These are phyloP conservation scores for Montipora efflorescens DNA, from an alignment of 64 coral and sea anemone species.

Conservation along the genomic window DNA sequence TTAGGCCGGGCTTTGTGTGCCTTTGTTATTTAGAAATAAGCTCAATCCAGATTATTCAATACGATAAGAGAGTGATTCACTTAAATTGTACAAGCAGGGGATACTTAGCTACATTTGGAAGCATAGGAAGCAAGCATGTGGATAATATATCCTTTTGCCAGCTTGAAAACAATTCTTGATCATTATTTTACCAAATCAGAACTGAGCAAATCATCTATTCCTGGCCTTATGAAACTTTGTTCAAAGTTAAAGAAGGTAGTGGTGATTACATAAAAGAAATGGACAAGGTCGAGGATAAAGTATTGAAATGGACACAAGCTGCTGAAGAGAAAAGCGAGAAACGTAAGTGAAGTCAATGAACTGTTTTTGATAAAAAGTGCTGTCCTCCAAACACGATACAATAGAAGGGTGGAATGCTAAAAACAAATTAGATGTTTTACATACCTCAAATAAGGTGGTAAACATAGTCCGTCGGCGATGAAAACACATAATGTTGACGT, in stretches of 20 bases:
- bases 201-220: neutral
- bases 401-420: no score
- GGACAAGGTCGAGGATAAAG: no score
- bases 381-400: no score
- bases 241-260: neutral
- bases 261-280: no score
- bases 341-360: no score
- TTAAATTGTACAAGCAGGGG: neutral
- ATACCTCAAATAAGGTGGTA: no score
- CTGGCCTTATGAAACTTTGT: neutral
- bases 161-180: neutral
- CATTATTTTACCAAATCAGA: neutral
- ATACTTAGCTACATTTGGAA: neutral
- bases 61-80: neutral
- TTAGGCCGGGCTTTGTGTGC: neutral
- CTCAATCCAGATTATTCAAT: neutral
- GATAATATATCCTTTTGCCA: neutral
- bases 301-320: no score
- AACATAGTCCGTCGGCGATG: neutral
- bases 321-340: no score
- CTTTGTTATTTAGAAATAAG: neutral
- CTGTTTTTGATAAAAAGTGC: no score
- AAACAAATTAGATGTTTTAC: neutral
- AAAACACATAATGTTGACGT: constrained; percentile 8
- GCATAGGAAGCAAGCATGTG: neutral